phyloP scores from a whole-genome alignment of 2,888 invertebrate species.

The Lamproptera curius region DNA sequence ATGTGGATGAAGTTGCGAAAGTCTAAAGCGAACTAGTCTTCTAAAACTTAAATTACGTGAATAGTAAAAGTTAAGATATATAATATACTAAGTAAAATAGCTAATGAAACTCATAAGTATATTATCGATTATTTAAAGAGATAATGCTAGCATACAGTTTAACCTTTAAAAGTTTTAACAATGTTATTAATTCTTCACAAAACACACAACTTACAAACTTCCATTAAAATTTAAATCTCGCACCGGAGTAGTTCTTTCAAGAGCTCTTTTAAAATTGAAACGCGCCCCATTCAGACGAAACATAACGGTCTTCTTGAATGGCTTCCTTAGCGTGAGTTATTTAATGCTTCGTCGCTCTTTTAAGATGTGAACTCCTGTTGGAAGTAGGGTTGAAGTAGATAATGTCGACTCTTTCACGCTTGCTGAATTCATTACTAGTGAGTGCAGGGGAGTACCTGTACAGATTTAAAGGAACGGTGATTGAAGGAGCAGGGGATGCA shows the following conservation, averaged over 20 bases:
- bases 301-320: slow-evolving; percentile 44
- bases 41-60: no score
- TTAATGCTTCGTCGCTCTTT: slow-evolving; percentile 61
- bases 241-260: slow-evolving; percentile 11
- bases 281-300: slow-evolving; percentile 25
- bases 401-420: slow-evolving; percentile 46
- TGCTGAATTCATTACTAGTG: slow-evolving; percentile 32
- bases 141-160: no score
- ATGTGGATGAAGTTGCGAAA: no score
- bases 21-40: no score
- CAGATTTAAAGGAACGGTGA: slow-evolving; percentile 16
- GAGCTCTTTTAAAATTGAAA: slow-evolving; percentile 22
- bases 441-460: slow-evolving; percentile 22
- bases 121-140: no score
- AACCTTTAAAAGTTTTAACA: no score
- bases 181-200: no score
- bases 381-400: slow-evolving; percentile 45
- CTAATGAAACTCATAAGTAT: no score
- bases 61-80: no score
- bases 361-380: slow-evolving; percentile 45
- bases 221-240: slow-evolving; percentile 13
- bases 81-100: no score
- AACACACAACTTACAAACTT: no score
- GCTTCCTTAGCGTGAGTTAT: slow-evolving; percentile 50
- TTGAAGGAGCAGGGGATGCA: slow-evolving; percentile 16